Conservation (phyloP, 2,888 invertebrate species). For the Diabrotica balteata region DNA sequence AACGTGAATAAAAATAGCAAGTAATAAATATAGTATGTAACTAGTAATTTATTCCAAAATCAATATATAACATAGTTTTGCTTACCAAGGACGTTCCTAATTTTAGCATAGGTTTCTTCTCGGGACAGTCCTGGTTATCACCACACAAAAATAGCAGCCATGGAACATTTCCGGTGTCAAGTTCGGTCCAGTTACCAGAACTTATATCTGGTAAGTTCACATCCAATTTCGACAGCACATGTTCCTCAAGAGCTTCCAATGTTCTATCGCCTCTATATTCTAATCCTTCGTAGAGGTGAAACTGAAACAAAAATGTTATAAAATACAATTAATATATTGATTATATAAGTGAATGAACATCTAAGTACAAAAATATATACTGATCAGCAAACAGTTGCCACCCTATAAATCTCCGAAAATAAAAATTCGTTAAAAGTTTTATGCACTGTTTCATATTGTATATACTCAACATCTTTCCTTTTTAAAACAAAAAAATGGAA, state of each 20-base stretch:
- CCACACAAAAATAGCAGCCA: slow-evolving; percentile 69
- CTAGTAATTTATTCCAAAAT: too few species aligned
- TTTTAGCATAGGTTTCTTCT: slow-evolving; percentile 66
- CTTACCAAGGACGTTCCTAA: slow-evolving; percentile 76
- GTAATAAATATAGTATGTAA: too few species aligned
- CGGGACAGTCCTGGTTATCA: slow-evolving; percentile 65
- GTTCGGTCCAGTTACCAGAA: slow-evolving; percentile 56
- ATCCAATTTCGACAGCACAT: slow-evolving; percentile 67
- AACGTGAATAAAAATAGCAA: too few species aligned
- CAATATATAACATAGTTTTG: not conserved
- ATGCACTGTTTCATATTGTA: too few species aligned
- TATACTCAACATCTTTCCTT: too few species aligned
- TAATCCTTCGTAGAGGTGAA: slow-evolving; percentile 65
- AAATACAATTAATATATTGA: not conserved
- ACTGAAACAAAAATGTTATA: slow-evolving; percentile 53
- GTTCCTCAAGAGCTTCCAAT: slow-evolving; percentile 67
- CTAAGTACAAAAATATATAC: not conserved
- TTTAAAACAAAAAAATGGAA: too few species aligned
- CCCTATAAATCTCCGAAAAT: too few species aligned
- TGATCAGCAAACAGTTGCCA: too few species aligned
- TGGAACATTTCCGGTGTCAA: slow-evolving; percentile 51
- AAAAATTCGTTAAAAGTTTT: too few species aligned
- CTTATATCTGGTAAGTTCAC: slow-evolving; percentile 59
- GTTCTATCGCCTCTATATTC: slow-evolving; percentile 69
- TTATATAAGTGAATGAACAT: slow-evolving; percentile 4